Percentiles rank a stretch among this genome's conserved stretches.
phyloP scores from a whole-genome alignment of 2,797 vertebrate genomes.

The Coendou prehensilis region DNA sequence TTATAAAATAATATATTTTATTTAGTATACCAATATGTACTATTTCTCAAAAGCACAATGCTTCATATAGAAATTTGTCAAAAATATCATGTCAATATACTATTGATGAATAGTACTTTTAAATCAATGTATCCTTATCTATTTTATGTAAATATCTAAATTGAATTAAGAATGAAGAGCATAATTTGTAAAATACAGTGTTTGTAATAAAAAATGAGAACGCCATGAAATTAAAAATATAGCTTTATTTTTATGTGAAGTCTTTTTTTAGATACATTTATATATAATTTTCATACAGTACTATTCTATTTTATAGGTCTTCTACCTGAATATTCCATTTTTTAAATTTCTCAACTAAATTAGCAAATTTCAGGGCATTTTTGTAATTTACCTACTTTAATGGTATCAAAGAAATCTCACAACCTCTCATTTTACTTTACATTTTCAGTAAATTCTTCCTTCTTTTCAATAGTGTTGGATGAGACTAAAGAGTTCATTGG shows the following conservation, averaged over 20 bases:
- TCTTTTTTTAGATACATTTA: not conserved
- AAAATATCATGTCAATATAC: constrained; percentile 4
- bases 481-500: constrained; percentile 57
- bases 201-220: constrained; percentile 23
- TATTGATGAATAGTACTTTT: constrained; percentile 10
- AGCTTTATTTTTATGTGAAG: not conserved
- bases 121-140: not conserved
- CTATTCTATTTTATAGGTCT: not conserved
- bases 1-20: not conserved
- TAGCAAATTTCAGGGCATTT: not conserved
- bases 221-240: not conserved
- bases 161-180: not conserved
- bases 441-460: constrained; percentile 51
- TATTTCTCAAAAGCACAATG: constrained; percentile 25
- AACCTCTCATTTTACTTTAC: constrained; percentile 48
- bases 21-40: not conserved
- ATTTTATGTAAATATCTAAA: constrained; percentile 2
- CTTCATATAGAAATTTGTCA: not conserved
- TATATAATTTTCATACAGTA: not conserved
- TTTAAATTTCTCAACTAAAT: not conserved
- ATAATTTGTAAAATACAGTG: not conserved
- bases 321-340: not conserved
- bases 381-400: constrained; percentile 24
- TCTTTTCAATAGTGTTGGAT: not conserved
- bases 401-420: constrained; percentile 16